phyloP scores from a whole-genome alignment of 2,888 invertebrate species.

The Caprella mutica region DNA sequence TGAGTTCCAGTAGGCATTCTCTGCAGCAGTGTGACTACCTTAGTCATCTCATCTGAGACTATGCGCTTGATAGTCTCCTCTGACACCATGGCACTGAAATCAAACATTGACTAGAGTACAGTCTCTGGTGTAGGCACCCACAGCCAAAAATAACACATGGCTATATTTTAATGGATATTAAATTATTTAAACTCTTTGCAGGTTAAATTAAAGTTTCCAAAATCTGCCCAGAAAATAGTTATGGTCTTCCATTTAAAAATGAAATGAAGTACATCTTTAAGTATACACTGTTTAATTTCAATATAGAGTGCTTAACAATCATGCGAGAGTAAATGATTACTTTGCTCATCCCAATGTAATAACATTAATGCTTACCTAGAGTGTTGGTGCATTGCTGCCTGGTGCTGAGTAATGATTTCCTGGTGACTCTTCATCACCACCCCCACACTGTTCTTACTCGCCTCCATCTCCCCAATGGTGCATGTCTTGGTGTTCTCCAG shows the following conservation, averaged over 20 bases:
- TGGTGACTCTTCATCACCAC: neutral
- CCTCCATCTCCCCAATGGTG: constrained; percentile 2
- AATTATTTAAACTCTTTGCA: too few species aligned
- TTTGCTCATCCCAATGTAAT: too few species aligned
- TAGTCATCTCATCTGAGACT: constrained; percentile 43
- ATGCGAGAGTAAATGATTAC: neutral
- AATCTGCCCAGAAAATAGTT: too few species aligned
- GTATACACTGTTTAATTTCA: neutral
- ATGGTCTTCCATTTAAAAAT: too few species aligned
- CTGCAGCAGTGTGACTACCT: constrained; percentile 48
- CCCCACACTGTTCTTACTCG: neutral
- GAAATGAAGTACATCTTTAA: neutral
- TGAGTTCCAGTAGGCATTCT: constrained; percentile 59
- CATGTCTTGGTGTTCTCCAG: constrained; percentile 7
- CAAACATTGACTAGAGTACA: too few species aligned
- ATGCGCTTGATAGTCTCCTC: constrained; percentile 40
- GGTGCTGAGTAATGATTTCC: neutral
- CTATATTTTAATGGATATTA: too few species aligned
- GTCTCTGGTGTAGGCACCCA: too few species aligned
- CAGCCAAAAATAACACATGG: too few species aligned
- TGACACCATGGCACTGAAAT: constrained; percentile 18
- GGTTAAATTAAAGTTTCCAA: too few species aligned
- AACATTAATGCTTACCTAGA: too few species aligned
- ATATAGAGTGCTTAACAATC: neutral
- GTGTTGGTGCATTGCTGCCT: constrained; percentile 2